Conservation (phyloP, 2,888 invertebrate genomes). For the Melolontha melolontha region DNA sequence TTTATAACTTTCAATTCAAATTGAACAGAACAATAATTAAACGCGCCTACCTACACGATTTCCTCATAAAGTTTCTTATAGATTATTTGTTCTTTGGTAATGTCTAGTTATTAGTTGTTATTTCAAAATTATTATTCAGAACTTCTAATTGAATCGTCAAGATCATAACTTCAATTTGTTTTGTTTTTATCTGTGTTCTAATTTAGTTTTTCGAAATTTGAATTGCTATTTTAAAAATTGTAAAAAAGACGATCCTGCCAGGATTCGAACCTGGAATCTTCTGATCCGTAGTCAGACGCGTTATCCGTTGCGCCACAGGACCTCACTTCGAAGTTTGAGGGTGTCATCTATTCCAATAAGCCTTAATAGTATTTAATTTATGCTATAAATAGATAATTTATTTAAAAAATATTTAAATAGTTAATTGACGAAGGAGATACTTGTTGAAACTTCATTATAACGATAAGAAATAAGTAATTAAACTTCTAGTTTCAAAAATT, state of each 20-base stretch:
- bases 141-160: no score
- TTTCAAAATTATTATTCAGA: no score
- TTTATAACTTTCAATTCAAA: conserved; percentile 8
- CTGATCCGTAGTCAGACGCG: conserved; percentile 70
- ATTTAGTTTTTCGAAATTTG: neutral
- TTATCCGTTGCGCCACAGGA: conserved; percentile 71
- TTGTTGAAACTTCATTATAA: no score
- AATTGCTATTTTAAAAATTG: conserved; percentile 4
- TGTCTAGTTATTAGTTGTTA: no score
- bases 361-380: neutral
- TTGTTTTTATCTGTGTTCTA: no score
- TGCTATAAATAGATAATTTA: conserved; percentile 1
- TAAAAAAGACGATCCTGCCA: conserved; percentile 48
- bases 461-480: no score
- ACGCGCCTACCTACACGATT: neutral
- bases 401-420: neutral
- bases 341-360: neutral
- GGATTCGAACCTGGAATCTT: conserved; percentile 49
- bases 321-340: conserved; percentile 50
- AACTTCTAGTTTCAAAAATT: no score
- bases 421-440: no score
- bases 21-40: conserved; percentile 1
- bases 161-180: no score
- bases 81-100: neutral
- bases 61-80: neutral